Evolutionary conservation across 2,888 invertebrate genomes (phyloP), one percentile per base, ranked within the genome.

Genomic region (Cetonia aurata): DNA sequence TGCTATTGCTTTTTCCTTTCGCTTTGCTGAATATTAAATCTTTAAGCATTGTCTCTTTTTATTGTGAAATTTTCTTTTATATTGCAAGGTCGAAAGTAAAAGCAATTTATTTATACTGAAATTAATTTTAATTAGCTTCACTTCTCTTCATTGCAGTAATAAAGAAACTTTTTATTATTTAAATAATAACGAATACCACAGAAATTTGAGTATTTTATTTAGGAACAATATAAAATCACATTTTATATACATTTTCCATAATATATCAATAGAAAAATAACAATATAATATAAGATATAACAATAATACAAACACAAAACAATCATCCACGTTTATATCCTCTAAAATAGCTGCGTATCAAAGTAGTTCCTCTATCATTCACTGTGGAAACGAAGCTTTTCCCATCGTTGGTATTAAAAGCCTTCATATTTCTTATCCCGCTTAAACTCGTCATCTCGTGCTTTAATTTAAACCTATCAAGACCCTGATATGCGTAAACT

Each of bases 401-500:
- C 41, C 76, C 75, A 46, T 75, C 74, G 6, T 41, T n/a, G 9
- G 76, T 75, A 50, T 75, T 76, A 71, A 83, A 80, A 60, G 75
- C 76, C 65, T 76, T 75, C 60, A 81, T 73, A 31, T 73, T 66
- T n/a, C 50, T 37, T 4, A 75, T 72, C 52, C 73, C 75, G 19
- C 67, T 52, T 48, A 80, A 70, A 19, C 77, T 77, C 1, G 78
- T 74, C 8, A 76, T 77, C 4, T 75, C 72, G 33, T 79, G 75
- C 75, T 77, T 78, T 69, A 76, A 73, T 55, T 68, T 73, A 74
- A 87, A 87, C 4, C 85, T 85, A 37, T 80, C 76, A 8, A 85
- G 79, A 0, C 87, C 87, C 70, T 82, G 79, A 62, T 85, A 86
- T 56, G 82, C 79, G 75, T 85, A 87, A 31, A 86, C 79, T 6